Base-by-base conservation (phyloP, 1,140 invertebrate genomes). In the Lasaia peninsularis region DNA sequence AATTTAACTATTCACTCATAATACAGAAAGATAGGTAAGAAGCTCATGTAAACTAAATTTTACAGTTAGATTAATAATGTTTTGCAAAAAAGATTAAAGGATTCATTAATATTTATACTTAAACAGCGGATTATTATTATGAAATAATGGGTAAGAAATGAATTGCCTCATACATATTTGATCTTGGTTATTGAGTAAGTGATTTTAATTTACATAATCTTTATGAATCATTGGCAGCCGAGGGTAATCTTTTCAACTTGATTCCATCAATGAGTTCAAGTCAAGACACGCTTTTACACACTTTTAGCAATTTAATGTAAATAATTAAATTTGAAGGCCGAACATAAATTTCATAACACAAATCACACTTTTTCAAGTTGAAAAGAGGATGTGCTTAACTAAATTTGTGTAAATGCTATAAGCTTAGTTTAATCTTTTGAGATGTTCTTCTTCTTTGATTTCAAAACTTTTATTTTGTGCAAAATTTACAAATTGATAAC, bases 221-320 rank as follows among this genome's bases (percentile, higher is more conserved):
- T 20, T 53, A 60, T 58, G 63, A 81, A 74, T 76, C 67, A 78
- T 86, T 83, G 80, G 67, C 80, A 77, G 75, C 55, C 66, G 66
- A 76, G 65, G 57, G 65, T 62, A 58, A 55, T 76, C 77, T 82
- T 83, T 80, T 79, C 80, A 84, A 86, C 80, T 84, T 86, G 76
- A 86, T 24, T 55, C 21, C 7, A 51, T 35, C 21, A 24, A 32
- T 11, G 5, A 44, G 8, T 40, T 14, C n/a, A n/a, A n/a, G n/a
- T 16, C 31, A 28, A 32, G 14, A 52, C 11, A 14, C 24, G 16
- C 28, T 32, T 11, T 14, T 2, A 52, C 12, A 2, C 12, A 28
- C 12, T 33, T 52, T 28, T 16, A 52, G 12, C 1, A 33, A 52
- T 1, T 16, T 12, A 9, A 11, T 16, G 11, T 48, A 9, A 63